Evolutionary conservation across 1,140 invertebrate genomes (phyloP).

Genomic region (Chironomus striatipennis): DNA sequence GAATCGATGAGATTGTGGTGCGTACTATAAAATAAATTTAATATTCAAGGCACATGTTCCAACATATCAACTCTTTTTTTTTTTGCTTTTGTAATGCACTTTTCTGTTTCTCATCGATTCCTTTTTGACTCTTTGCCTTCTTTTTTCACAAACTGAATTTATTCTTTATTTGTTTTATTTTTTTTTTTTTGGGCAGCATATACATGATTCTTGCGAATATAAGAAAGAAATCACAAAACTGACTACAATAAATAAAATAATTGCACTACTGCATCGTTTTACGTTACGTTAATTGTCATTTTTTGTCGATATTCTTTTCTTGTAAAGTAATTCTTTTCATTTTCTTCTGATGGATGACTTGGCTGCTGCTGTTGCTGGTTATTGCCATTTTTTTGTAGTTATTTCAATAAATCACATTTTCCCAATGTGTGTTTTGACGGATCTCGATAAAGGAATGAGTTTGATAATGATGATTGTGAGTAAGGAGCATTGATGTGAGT

Average conservation of each 20-base stretch:
- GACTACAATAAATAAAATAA: conserved; percentile 10
- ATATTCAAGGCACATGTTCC: conserved; percentile 7
- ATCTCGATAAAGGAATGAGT: neutral
- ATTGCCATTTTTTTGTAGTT: neutral
- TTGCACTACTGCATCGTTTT: neutral
- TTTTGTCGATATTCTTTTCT: neutral
- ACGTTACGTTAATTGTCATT: conserved; percentile 5
- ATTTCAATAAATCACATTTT: conserved; percentile 14
- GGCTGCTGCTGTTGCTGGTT: neutral
- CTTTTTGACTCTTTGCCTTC: neutral
- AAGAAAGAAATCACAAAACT: conserved; percentile 8
- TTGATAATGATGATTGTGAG: too few relatives aligned
- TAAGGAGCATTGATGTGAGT: too few relatives aligned
- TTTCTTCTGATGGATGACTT: neutral
- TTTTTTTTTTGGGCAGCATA: neutral
- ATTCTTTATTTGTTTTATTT: neutral
- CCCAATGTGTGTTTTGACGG: neutral
- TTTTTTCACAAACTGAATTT: neutral
- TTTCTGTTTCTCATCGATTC: conserved; percentile 7
- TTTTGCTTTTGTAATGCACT: neutral
- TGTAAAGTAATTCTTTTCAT: too few relatives aligned
- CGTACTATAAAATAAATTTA: neutral
- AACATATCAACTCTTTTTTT: conserved; percentile 8
- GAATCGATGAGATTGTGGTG: neutral
- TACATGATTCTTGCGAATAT: neutral